Conservation (phyloP, 2,113 vertebrate species). For the Gobius niger region DNA sequence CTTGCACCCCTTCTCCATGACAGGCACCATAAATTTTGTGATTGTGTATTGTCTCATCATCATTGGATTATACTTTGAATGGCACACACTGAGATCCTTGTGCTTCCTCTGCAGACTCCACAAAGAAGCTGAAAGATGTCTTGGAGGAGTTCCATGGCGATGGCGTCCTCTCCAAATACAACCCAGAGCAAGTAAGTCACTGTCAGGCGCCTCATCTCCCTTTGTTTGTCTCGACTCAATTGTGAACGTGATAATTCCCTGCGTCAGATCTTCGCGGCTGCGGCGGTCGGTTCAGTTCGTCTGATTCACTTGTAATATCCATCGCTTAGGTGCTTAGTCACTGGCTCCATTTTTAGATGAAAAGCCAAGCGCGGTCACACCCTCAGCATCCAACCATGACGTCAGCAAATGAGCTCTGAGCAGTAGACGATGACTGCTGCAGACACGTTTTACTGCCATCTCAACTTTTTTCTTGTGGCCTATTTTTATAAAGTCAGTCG, state of each 20-base stretch:
- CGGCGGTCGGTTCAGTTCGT: slow-evolving; percentile 10
- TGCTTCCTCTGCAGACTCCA: slow-evolving; percentile 80
- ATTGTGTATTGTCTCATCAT: no score
- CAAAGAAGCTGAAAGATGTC: slow-evolving; percentile 93
- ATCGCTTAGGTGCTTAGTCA: slow-evolving; percentile 42
- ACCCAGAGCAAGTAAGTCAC: slow-evolving; percentile 85
- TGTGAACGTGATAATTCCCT: neutral
- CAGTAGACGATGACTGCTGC: neutral
- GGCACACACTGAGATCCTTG: no score
- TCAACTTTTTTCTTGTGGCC: neutral
- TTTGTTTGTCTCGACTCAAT: neutral
- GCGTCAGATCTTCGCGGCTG: neutral
- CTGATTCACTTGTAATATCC: slow-evolving; percentile 38
- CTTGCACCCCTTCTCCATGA: no score
- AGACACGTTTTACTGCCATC: neutral
- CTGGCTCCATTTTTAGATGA: slow-evolving; percentile 9
- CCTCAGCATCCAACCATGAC: slow-evolving; percentile 27
- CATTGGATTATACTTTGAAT: no score
- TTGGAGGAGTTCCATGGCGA: slow-evolving; percentile 89
- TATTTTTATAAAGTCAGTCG: neutral
- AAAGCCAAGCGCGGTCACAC: slow-evolving; percentile 18
- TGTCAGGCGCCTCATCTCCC: no score
- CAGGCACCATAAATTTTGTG: no score
- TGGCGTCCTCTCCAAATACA: slow-evolving; percentile 85
- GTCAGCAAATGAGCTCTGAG: slow-evolving; percentile 16